These are phyloP conservation scores for Rhyacichthys aspro DNA, from an alignment of 2,797 vertebrate species.

Conservation along the genomic window DNA sequence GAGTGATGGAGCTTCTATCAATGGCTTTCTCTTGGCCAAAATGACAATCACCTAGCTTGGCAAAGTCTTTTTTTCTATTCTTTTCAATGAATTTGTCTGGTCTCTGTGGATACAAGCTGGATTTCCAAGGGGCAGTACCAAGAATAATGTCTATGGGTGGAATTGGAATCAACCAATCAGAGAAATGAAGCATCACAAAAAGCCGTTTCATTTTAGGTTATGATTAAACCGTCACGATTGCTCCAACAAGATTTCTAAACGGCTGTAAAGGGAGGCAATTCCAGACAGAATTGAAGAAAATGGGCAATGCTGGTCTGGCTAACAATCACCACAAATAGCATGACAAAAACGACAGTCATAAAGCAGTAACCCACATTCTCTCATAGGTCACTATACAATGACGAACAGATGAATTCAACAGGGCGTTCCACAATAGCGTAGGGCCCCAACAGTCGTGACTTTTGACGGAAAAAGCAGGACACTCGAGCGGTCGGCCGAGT, in stretches of 20 bases:
- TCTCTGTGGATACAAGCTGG: slow-evolving; percentile 3
- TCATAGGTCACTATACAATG: too few species aligned
- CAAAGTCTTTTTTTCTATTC: slow-evolving; percentile 6
- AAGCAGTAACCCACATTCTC: too few species aligned
- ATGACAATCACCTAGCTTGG: background rate
- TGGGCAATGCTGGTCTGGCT: too few species aligned
- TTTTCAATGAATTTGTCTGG: background rate
- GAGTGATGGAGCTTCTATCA: background rate
- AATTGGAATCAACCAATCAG: background rate
- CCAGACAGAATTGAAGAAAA: too few species aligned
- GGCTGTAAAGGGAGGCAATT: too few species aligned
- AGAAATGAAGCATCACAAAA: too few species aligned
- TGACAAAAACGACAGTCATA: too few species aligned
- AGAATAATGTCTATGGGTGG: too few species aligned
- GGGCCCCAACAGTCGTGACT: slow-evolving; percentile 8
- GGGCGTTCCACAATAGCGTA: background rate
- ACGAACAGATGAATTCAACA: slow-evolving; percentile 5
- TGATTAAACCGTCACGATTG: too few species aligned
- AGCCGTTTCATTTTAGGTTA: too few species aligned
- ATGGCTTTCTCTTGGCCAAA: background rate
- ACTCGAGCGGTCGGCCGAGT: slow-evolving; percentile 58
- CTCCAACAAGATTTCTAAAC: too few species aligned
- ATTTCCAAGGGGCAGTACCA: background rate
- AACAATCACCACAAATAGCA: too few species aligned
- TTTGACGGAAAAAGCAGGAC: slow-evolving; percentile 27